Evolutionary conservation across 2,888 invertebrate genomes (phyloP), one percentile per base, ranked within the genome.

Genomic region (Hesperia comma): DNA sequence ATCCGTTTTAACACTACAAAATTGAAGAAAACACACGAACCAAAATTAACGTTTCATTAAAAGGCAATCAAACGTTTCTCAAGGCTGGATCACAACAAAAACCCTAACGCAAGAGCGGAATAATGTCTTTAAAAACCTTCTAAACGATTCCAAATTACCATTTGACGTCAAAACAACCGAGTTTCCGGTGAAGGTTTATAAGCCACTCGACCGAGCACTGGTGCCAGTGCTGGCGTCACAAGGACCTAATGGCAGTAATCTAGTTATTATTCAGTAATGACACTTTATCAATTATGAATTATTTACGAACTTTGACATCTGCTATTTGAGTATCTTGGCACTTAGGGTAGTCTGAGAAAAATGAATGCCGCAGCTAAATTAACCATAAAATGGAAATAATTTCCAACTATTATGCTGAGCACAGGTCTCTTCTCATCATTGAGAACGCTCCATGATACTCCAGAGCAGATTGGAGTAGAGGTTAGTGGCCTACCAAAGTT

Each of bases 211-310:
- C 19, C 17, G 49, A 49, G 19, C 12, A 37, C 12, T 8, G 37
- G 37, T 12, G 8, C 37, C 10, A 37, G 37, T 10, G 12, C 37
- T 37, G 37, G 12, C 37, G 37, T 12, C 12, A 37, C 10, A 8
- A 7, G 10, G 26, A 2, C 26, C 2, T 26, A 26, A 26, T 3
- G 46, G 56, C 56, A 63, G 41, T 56, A 56, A 56, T 14, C 55
- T 56, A 4, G 26, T 26, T 19, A 63, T 56, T 56, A 56, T 63
- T 51, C 32, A 21, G 55, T 56, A 63, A 63, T 63, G 56, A 46
- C 55, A 63, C 63, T 62, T 60, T 54, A 54, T 26, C 41, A 54
- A 62, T 62, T 54, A 54, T 62, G 62, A 62, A 62, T 62, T 54
- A 62, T 62, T 62, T 54, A 62, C 54, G 54, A 62, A 54, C 54